Evolutionary conservation across 2,888 invertebrate genomes (phyloP).

Genomic region (Drosophila meridiana): DNA sequence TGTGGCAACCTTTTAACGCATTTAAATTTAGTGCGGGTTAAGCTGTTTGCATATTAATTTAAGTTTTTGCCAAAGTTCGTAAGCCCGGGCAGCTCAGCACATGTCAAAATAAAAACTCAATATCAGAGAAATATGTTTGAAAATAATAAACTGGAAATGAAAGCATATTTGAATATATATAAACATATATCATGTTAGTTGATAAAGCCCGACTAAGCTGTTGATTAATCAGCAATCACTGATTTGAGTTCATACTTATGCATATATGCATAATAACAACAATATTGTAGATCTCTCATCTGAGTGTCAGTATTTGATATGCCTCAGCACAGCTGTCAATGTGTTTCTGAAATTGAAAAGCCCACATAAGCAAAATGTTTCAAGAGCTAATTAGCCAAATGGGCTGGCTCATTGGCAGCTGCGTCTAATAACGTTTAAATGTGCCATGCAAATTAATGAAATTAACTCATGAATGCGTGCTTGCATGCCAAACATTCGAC

Average conservation of each 20-base stretch:
- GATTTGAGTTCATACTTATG: neutral
- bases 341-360: constrained; percentile 6
- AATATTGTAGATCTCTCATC: neutral
- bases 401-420: constrained; percentile 18
- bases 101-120: neutral
- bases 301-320: neutral
- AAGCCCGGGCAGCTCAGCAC: constrained; percentile 9
- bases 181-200: neutral
- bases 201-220: neutral
- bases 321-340: neutral
- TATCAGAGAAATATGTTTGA: neutral
- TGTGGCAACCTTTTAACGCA: constrained; percentile 62
- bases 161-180: neutral
- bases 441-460: constrained; percentile 58
- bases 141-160: neutral
- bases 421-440: constrained; percentile 14
- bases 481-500: constrained; percentile 19
- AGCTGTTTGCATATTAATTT: constrained; percentile 22
- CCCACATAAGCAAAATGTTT: constrained; percentile 43
- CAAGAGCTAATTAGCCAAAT: constrained; percentile 62
- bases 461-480: constrained; percentile 52
- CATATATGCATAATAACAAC: neutral
- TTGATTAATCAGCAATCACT: neutral
- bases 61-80: constrained; percentile 15
- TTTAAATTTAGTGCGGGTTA: constrained; percentile 44